phyloP scores from a whole-genome alignment of 2,888 invertebrate genomes.

The Bombylius major region DNA sequence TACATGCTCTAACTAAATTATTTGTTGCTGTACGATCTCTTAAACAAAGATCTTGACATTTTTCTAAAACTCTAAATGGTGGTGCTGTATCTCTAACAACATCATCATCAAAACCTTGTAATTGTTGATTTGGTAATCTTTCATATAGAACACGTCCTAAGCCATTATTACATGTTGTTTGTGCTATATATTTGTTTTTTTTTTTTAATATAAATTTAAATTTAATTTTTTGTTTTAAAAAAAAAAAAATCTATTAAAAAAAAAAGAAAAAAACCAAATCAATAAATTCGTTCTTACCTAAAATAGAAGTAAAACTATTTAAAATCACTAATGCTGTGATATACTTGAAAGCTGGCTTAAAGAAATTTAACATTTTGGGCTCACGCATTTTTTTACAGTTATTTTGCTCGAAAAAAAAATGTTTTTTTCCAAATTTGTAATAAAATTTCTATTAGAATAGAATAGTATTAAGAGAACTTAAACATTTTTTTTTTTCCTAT shows the following conservation, averaged over 20 bases:
- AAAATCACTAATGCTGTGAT: no score
- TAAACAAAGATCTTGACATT: slow-evolving; percentile 75
- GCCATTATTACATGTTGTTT: slow-evolving; percentile 84
- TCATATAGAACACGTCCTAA: slow-evolving; percentile 81
- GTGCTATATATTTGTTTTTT: slow-evolving; percentile 30
- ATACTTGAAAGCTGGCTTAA: no score
- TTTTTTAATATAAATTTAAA: background rate
- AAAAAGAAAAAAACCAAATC: background rate
- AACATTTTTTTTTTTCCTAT: no score
- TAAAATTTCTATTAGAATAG: no score
- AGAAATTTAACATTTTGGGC: no score
- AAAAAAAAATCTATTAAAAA: no score
- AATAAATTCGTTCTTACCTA: no score
- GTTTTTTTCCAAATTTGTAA: no score
- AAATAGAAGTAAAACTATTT: no score
- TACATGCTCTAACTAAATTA: slow-evolving; percentile 72
- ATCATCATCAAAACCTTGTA: slow-evolving; percentile 82
- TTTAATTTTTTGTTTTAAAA: background rate
- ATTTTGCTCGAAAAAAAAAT: no score
- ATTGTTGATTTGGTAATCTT: slow-evolving; percentile 74
- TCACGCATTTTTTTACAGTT: no score
- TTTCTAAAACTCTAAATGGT: slow-evolving; percentile 76
- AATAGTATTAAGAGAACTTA: no score
- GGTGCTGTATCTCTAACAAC: slow-evolving; percentile 74
- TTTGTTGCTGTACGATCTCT: slow-evolving; percentile 64